These are phyloP conservation scores for Drosophila subobscura DNA, from an alignment of 1,140 invertebrate genomes.

Conservation along the genomic window DNA sequence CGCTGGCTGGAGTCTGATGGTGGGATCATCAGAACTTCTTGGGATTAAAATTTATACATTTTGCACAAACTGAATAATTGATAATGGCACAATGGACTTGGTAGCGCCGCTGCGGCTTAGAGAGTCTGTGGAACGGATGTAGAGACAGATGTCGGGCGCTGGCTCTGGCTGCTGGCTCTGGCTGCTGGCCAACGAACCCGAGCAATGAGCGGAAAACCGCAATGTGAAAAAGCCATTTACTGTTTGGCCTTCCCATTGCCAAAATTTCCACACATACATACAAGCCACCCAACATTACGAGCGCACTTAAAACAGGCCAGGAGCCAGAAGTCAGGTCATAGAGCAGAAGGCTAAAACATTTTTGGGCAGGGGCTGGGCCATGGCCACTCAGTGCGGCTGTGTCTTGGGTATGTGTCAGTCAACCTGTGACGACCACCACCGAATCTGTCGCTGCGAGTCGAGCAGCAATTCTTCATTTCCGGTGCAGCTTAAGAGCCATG, in stretches of 20 bases:
- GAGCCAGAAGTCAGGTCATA: neutral
- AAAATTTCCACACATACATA: conserved; percentile 9
- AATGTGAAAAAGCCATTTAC: conserved; percentile 69
- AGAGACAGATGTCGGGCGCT: conserved; percentile 19
- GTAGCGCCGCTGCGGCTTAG: conserved; percentile 42
- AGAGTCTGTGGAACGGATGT: conserved; percentile 54
- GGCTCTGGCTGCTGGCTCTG: neutral
- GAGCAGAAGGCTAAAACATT: conserved; percentile 27
- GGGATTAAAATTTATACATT: conserved; percentile 60
- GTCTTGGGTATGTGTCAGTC: conserved; percentile 44
- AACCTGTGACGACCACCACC: conserved; percentile 34
- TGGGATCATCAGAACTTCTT: conserved; percentile 2
- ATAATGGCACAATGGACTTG: conserved; percentile 64
- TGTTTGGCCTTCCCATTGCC: conserved; percentile 35
- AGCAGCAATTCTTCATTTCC: conserved; percentile 80
- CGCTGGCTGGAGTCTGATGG: neutral
- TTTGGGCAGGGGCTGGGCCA: conserved; percentile 21
- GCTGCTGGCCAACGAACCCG: conserved; percentile 25
- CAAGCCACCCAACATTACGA: neutral
- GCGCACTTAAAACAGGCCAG: too few relatives aligned
- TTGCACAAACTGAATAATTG: conserved; percentile 57
- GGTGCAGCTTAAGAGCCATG: conserved; percentile 73
- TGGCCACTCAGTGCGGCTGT: conserved; percentile 39
- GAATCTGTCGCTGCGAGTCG: conserved; percentile 61
- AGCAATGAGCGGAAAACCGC: conserved; percentile 60